phyloP scores from a whole-genome alignment of 2,888 invertebrate genomes.

The Rhyacophila evoluta region DNA sequence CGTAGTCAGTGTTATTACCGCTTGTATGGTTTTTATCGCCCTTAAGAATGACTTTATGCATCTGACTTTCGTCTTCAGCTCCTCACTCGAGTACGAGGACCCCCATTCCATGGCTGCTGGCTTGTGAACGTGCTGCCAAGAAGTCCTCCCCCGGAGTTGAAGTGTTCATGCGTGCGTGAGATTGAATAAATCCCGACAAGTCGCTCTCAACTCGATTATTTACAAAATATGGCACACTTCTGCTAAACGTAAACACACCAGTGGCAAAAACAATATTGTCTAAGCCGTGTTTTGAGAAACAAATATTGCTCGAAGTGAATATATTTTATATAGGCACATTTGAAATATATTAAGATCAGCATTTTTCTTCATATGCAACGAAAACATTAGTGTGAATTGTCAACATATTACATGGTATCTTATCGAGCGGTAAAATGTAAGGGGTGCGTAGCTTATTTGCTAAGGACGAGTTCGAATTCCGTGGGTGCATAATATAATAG shows the following conservation, averaged over 20 bases:
- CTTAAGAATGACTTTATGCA: not conserved
- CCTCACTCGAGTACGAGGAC: not conserved
- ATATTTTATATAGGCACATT: not conserved
- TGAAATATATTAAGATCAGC: not conserved
- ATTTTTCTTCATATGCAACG: not conserved
- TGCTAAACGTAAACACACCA: not conserved
- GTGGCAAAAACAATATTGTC: conserved; percentile 5
- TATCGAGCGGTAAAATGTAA: too few relatives aligned
- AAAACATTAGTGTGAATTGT: too few relatives aligned
- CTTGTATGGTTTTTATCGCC: conserved; percentile 9
- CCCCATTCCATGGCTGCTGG: not conserved
- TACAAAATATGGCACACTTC: conserved; percentile 37
- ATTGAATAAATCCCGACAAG: conserved; percentile 49
- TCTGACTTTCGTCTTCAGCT: not conserved
- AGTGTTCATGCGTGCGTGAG: conserved; percentile 47
- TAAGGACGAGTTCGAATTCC: too few relatives aligned
- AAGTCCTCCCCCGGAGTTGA: conserved; percentile 22
- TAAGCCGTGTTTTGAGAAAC: not conserved
- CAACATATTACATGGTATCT: too few relatives aligned
- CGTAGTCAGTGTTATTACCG: not conserved
- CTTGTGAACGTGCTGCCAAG: conserved; percentile 25
- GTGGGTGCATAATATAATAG: too few relatives aligned
- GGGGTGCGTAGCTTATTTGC: too few relatives aligned
- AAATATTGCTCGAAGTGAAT: not conserved
- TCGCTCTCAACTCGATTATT: conserved; percentile 38